phyloP scores from a whole-genome alignment of 2,888 invertebrate genomes.

The Drosophila nr. perissopoda region DNA sequence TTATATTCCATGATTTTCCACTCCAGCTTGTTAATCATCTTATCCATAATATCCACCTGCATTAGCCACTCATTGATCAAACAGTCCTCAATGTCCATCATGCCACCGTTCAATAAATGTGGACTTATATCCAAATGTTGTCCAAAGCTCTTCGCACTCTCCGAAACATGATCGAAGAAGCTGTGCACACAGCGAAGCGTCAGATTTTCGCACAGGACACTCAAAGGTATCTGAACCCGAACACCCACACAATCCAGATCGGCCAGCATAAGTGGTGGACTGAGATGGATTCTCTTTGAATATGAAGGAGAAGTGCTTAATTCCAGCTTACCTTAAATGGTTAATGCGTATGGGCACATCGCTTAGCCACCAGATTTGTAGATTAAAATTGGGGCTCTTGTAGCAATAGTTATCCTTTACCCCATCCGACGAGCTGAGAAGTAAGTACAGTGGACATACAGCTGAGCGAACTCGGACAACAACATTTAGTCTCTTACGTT shows the following conservation, averaged over 20 bases:
- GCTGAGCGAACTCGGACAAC: too few species aligned
- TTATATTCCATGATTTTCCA: constrained; percentile 54
- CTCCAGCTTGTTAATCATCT: constrained; percentile 58
- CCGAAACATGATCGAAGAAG: constrained; percentile 80
- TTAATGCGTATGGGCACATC: constrained; percentile 75
- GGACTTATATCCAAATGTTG: constrained; percentile 13
- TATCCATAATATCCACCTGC: constrained; percentile 64
- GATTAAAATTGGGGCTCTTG: constrained; percentile 55
- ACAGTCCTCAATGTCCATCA: constrained; percentile 63
- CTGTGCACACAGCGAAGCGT: constrained; percentile 75
- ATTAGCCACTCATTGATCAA: constrained; percentile 71
- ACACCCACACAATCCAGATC: constrained; percentile 57
- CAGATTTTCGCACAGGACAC: constrained; percentile 73
- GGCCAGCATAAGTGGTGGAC: constrained; percentile 65
- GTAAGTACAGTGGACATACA: background rate
- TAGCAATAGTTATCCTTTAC: constrained; percentile 66
- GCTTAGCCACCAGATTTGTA: constrained; percentile 79
- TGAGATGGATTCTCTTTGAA: constrained; percentile 14
- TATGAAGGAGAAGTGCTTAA: too few species aligned
- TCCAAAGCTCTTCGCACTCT: constrained; percentile 60
- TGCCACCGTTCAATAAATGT: constrained; percentile 47
- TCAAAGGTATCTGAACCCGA: constrained; percentile 68
- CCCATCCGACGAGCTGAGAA: constrained; percentile 41
- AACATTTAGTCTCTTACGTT: constrained; percentile 17
- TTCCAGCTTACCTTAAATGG: constrained; percentile 62